Conservation (phyloP, 2,113 vertebrate species). For the Bagarius yarrelli region DNA sequence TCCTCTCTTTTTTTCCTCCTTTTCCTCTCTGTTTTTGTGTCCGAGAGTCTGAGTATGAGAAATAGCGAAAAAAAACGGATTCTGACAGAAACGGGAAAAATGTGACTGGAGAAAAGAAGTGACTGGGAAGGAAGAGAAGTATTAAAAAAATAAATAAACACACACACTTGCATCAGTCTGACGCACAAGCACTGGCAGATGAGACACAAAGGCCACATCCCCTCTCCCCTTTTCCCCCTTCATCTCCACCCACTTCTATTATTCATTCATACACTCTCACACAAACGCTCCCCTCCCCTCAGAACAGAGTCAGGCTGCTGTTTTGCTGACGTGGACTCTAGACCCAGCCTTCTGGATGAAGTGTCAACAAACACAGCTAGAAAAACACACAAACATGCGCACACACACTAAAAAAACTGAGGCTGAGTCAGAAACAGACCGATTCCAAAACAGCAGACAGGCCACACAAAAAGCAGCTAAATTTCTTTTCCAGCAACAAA, state of each 20-base stretch:
- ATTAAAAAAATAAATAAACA: conserved; percentile 23
- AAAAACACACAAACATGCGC: conserved; percentile 8
- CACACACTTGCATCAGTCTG: conserved; percentile 73
- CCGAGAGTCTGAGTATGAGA: not conserved
- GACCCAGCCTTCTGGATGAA: conserved; percentile 64
- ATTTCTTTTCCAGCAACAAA: conserved; percentile 16
- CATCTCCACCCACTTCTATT: conserved; percentile 48
- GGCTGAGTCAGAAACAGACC: conserved; percentile 32
- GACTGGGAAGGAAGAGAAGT: conserved; percentile 17
- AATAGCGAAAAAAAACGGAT: too few species aligned
- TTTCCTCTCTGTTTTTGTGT: not conserved
- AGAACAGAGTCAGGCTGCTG: conserved; percentile 46
- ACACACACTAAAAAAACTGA: conserved; percentile 1
- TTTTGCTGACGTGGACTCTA: conserved; percentile 70
- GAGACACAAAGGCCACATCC: conserved; percentile 68
- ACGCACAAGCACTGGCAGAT: conserved; percentile 70
- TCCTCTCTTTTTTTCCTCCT: not conserved
- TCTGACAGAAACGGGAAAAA: conserved; percentile 1
- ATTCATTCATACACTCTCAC: not conserved
- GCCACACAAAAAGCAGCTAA: conserved; percentile 32
- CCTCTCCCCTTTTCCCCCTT: conserved; percentile 25
- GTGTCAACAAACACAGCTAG: conserved; percentile 45
- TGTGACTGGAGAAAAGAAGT: conserved; percentile 6
- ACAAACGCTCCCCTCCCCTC: conserved; percentile 15
- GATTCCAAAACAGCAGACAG: conserved; percentile 30